phyloP scores from a whole-genome alignment of 2,797 vertebrate species.

The Microctenopoma lineatum region DNA sequence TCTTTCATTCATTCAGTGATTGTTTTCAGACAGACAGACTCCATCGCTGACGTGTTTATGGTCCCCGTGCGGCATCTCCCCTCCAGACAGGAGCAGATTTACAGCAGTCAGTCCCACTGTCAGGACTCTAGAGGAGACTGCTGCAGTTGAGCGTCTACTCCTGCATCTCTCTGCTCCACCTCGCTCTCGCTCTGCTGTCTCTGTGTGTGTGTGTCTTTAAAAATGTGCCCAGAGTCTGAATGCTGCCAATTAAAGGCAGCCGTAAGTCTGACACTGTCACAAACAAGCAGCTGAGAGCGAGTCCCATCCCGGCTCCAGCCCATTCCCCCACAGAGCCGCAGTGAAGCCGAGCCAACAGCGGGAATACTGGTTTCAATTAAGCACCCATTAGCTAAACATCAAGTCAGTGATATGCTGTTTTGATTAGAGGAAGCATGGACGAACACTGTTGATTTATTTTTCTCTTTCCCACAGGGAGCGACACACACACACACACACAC shows the following conservation, averaged over 20 bases:
- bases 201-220: constrained; percentile 31
- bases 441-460: constrained; percentile 34
- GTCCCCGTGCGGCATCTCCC: constrained; percentile 26
- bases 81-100: constrained; percentile 64
- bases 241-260: constrained; percentile 50
- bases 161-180: constrained; percentile 1
- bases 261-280: constrained; percentile 62
- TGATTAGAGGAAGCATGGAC: constrained; percentile 47
- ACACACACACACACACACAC: constrained; percentile 10
- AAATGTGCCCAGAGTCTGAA: constrained; percentile 36
- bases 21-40: constrained; percentile 49
- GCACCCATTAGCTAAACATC: constrained; percentile 55
- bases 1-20: background rate
- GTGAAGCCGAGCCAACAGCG: constrained; percentile 42
- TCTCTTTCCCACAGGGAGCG: constrained; percentile 21
- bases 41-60: constrained; percentile 63
- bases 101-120: constrained; percentile 59
- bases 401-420: constrained; percentile 55
- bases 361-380: constrained; percentile 69
- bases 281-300: constrained; percentile 58
- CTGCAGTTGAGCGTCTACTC: background rate
- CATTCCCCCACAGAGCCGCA: constrained; percentile 37
- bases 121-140: constrained; percentile 61
- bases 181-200: constrained; percentile 1
- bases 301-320: constrained; percentile 48